Percentiles rank a stretch among this genome's conserved stretches.
These are phyloP conservation scores for Standfussiana lucernea DNA, from an alignment of 2,888 invertebrate species.

Conservation along the genomic window DNA sequence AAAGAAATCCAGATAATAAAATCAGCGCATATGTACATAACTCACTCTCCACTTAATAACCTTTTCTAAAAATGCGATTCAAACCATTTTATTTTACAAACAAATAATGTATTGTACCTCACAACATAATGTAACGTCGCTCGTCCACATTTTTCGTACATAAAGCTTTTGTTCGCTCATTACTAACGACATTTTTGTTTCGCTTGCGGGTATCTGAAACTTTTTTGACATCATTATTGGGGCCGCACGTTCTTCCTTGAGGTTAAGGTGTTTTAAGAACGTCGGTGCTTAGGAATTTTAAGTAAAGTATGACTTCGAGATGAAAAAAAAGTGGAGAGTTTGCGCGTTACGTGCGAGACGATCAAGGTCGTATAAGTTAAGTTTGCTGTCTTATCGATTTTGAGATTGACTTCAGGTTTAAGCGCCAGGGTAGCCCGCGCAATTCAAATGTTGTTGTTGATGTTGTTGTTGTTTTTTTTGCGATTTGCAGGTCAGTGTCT, in stretches of 20 bases:
- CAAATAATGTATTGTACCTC: constrained; percentile 45
- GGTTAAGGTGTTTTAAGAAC: constrained; percentile 54
- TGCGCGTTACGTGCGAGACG: constrained; percentile 29
- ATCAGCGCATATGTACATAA: neutral
- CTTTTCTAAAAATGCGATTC: constrained; percentile 18
- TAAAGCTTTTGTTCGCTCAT: constrained; percentile 59
- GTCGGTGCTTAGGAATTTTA: constrained; percentile 42
- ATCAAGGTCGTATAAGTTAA: constrained; percentile 49
- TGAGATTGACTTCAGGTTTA: constrained; percentile 1
- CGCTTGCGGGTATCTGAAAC: constrained; percentile 57
- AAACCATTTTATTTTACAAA: constrained; percentile 39
- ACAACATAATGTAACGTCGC: constrained; percentile 49
- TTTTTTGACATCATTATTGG: constrained; percentile 61
- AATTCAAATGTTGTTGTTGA: no score
- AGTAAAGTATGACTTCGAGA: constrained; percentile 46
- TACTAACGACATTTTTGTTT: constrained; percentile 61
- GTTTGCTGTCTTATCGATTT: constrained; percentile 29
- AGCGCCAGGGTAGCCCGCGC: neutral
- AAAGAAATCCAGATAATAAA: neutral
- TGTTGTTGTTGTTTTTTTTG: no score
- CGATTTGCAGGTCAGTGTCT: neutral
- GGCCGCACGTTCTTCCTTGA: constrained; percentile 57
- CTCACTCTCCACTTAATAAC: constrained; percentile 13
- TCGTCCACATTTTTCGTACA: constrained; percentile 53
- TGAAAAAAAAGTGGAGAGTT: constrained; percentile 46